These are phyloP conservation scores for Lysiphlebus fabarum DNA, from an alignment of 1,140 invertebrate genomes.

Conservation along the genomic window DNA sequence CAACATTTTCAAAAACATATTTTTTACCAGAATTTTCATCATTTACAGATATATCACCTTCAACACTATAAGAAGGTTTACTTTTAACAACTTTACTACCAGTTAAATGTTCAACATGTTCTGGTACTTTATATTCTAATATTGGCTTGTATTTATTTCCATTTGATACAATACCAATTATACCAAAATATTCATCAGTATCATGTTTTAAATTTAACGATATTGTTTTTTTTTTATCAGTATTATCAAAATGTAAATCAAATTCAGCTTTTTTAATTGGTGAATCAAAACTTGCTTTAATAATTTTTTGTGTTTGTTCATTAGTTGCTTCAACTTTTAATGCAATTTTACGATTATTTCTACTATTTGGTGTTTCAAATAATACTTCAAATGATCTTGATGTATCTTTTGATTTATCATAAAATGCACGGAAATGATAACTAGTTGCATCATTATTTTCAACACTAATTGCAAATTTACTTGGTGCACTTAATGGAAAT, in stretches of 20 bases:
- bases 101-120: constrained; percentile 49
- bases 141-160: constrained; percentile 66
- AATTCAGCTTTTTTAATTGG: constrained; percentile 58
- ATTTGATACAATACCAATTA: constrained; percentile 61
- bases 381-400: constrained; percentile 59
- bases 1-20: constrained; percentile 61
- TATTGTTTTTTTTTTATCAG: constrained; percentile 57
- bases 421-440: constrained; percentile 60
- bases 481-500: constrained; percentile 65
- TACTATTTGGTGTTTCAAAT: constrained; percentile 68
- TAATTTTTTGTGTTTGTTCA: constrained; percentile 52
- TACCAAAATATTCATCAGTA: constrained; percentile 59
- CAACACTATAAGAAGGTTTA: constrained; percentile 46
- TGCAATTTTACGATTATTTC: constrained; percentile 60
- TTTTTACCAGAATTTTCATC: constrained; percentile 52
- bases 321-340: constrained; percentile 53
- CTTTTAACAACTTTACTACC: constrained; percentile 34
- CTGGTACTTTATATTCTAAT: constrained; percentile 65
- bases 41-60: constrained; percentile 58
- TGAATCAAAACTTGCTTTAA: constrained; percentile 59
- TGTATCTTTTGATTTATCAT: constrained; percentile 37
- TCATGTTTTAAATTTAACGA: constrained; percentile 59
- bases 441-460: constrained; percentile 66
- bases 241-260: constrained; percentile 57
- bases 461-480: constrained; percentile 58